Conservation (phyloP, 2,113 vertebrate genomes). For the Zosterops borbonicus region DNA sequence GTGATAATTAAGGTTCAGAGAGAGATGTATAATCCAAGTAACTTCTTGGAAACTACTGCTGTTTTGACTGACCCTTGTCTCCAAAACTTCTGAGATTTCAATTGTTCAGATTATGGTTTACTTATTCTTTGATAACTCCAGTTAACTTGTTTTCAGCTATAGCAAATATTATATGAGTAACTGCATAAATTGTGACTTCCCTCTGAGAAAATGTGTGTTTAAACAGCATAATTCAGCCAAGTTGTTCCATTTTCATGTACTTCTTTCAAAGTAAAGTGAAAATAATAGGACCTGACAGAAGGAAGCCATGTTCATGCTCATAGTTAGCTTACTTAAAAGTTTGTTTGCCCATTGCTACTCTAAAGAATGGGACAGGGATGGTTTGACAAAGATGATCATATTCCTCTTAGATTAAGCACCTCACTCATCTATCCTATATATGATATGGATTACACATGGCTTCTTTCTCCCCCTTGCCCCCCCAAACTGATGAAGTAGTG, state of each 20-base stretch:
- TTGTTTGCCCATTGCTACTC: neutral
- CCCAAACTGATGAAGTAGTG: neutral
- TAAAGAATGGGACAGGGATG: neutral
- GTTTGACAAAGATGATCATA: neutral
- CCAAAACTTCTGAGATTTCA: neutral
- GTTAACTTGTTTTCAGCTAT: neutral
- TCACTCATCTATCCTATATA: neutral
- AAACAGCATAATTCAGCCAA: constrained; percentile 53
- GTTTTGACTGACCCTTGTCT: neutral
- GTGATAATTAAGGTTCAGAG: neutral
- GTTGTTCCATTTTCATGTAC: neutral
- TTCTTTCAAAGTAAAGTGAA: neutral
- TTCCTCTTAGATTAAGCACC: neutral
- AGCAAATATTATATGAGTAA: neutral
- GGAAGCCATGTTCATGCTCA: neutral
- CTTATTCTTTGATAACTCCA: neutral
- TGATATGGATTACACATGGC: neutral
- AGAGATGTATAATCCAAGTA: neutral
- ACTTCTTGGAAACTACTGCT: neutral
- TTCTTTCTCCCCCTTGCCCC: neutral
- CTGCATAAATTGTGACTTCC: constrained; percentile 14
- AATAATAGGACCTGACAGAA: neutral
- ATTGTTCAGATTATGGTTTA: neutral
- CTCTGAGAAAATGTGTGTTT: constrained; percentile 39
- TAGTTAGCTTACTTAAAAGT: neutral